Base-by-base conservation (phyloP, 2,113 vertebrate species). In the Geothlypis trichas region DNA sequence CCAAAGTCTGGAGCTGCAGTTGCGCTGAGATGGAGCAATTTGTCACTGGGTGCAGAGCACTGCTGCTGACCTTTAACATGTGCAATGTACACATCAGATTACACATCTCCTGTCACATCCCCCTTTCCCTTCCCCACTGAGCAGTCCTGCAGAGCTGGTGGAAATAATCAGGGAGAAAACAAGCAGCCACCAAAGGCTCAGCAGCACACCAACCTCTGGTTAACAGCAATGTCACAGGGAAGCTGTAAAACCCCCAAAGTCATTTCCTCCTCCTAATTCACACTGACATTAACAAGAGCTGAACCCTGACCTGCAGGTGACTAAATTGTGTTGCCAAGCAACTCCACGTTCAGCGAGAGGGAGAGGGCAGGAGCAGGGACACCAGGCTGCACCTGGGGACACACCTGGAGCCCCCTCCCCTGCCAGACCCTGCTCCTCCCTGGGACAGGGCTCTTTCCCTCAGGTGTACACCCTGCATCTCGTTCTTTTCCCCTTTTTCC, bases 271-370 rank as follows among this genome's bases (percentile, higher is more conserved):
- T 95, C 54, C 94, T 97, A 96, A 97, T 98, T 98, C 97, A 91
- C 93, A 95, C 31, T 96, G 93, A 97, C 95, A 78, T 96, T 97
- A 97, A 97, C 66, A 97, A 95, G 88, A 96, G 93, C 94, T 96
- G 96, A 97, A 96, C 96, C 96, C 91, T 78, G 87, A 97, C 95
- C 95, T 94, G 80, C 95, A 97, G 96, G 97, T 97, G 91, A 92
- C 88, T 97, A 95, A 97, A 91, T 97, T 90, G 95, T 55, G 94
- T 97, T 98, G 96, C 97, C 97, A 96, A 65, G 96, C 94, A 98
- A 97, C 93, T 39, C 73, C 90, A 30, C 52, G 77, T 96, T 92
- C 52, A 63, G 59, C 16, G 57, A 31, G 69, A 84, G 85, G 52
- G 76, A 73, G 72, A 81, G 73, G 63, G 72, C 41, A 69, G 80